Evolutionary conservation across 2,888 invertebrate species (phyloP), one percentile per base, ranked within the genome.

Genomic region (Caenorhabditis angaria): DNA sequence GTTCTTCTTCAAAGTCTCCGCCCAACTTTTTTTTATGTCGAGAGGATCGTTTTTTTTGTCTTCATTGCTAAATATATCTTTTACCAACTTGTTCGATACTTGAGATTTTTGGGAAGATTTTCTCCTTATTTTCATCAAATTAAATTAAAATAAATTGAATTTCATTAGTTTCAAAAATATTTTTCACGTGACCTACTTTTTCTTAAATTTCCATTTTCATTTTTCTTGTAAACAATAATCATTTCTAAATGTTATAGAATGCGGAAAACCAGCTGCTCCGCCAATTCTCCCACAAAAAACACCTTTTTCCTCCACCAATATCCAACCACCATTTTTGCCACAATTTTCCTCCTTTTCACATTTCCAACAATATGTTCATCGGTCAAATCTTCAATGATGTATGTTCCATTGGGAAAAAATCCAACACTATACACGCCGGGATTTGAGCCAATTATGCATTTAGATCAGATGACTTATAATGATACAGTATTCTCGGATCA

Each of bases 401-500:
- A 79, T 54, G 77, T 77, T 53, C 79, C 79, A 20, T 58, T 72
- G 56, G 86, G 86, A 53, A 71, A 72, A 55, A 85, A 83, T 65
- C 84, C 86, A 51, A 77, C 84, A 32, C 78, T 86, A 50, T 86
- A 85, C 67, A 82, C 79, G 32, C 86, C 86, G 47, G 86, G 86
- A 54, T 82, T 81, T 61, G 86, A 86, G 63, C 85, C 84, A 14
- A 84, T 86, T 25, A 80, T 86, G 85, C 84, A 84, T 60, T 71
- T 82, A 47, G 82, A 82, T 61, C 82, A 83, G 76, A 65, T 64
- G 57, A 86, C 86, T 20, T 86, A 87, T 69, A 77, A 77, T 57
- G 86, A 86, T 57, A 87, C 86, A 20, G 83, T 86, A 55, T 84
- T 83, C 74, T 82, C 81, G 47, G 92, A 92, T 0, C 92, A 92